phyloP scores from a whole-genome alignment of 35 echinoderm and acorn worm species.

The Strongylocentrotus purpuratus region DNA sequence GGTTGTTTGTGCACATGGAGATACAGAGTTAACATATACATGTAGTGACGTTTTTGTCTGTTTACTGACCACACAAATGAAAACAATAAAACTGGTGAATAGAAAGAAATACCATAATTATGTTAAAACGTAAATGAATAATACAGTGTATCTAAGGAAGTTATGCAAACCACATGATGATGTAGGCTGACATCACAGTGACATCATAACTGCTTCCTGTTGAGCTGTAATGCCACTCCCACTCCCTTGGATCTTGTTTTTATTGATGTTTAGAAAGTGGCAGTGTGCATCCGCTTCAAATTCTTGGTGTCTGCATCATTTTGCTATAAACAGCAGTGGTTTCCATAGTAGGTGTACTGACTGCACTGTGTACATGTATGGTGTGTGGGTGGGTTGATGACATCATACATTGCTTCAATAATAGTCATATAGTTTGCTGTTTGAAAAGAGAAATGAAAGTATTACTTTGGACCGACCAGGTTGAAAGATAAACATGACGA shows the following conservation, averaged over 20 bases:
- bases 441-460: not conserved
- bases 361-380: not conserved
- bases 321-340: not conserved
- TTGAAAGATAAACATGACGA: not conserved
- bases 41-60: not conserved
- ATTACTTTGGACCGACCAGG: not conserved
- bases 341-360: not conserved
- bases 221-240: not conserved
- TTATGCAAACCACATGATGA: not conserved
- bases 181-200: not conserved
- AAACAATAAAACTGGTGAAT: not conserved
- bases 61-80: not conserved
- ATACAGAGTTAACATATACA: not conserved
- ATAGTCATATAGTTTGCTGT: not conserved
- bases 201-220: not conserved
- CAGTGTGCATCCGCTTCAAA: not conserved
- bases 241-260: not conserved
- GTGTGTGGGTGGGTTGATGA: slow-evolving; percentile 13
- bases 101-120: not conserved
- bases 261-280: not conserved
- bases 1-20: too few relatives aligned
- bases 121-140: not conserved
- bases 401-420: not conserved
- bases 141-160: not conserved
- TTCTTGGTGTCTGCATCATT: not conserved